Base-by-base conservation (phyloP, 2,888 invertebrate genomes). In the Drosophila mimetica region DNA sequence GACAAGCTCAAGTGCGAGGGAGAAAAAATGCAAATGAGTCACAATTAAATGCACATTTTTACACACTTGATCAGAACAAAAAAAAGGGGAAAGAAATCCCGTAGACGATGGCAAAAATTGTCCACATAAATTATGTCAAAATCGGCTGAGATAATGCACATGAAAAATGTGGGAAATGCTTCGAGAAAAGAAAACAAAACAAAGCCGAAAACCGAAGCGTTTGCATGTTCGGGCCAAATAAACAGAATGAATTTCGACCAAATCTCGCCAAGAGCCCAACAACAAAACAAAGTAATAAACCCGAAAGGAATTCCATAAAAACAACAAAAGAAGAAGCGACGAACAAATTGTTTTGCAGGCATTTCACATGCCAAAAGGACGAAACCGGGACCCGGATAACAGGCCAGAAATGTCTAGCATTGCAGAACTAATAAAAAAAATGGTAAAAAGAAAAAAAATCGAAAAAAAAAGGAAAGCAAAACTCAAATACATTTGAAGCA, bases 401-500 rank as follows among this genome's bases (percentile, higher is more conserved):
- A 63, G 57, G 46, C 53, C 70, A 71, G 70, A 70, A 70, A 70
- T 70, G 71, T 71, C 71, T 72, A 65, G 50, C 65, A 59, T 65
- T 54, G 72, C 71, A 74, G 41, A 66, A 57, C 66, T 59, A 71
- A 58, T 66, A 60, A 74, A 51, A 54, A 41, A 14, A 9, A 50
- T 16, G 8, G 34, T 41, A 39, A 16, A 14, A 22, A 41, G 18
- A 47, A 60, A 59, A 55, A 22, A 18, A 9, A 37, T 34, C 55
- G 58, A 70, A 37, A 64, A 64, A 74, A 37, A 64, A 64, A 74
- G 36, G 51, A 22, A 83, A 67, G 63, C 75, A 63, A 50, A 74
- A 80, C 75, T 79, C 81, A 82, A 89, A 81, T 77, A 87, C 88
- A 85, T 85, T 85, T 85, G 79, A 87, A 85, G 86, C 85, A 88